These are phyloP conservation scores for Enteromius trimaculatus DNA, from an alignment of 2,797 vertebrate species.

Conservation along the genomic window DNA sequence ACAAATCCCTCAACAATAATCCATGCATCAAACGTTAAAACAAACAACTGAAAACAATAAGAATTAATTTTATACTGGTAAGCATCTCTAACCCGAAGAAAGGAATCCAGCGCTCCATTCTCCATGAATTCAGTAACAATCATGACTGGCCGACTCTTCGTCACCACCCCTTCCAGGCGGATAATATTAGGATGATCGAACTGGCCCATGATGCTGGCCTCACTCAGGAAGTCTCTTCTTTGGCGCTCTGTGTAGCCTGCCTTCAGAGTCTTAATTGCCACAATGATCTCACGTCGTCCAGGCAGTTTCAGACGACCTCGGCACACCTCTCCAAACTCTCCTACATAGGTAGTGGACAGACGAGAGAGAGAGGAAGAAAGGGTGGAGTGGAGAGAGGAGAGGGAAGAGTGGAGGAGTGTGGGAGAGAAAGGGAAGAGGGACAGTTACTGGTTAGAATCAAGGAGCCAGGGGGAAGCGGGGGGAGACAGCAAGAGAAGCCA, in stretches of 20 bases:
- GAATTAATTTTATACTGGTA: background rate
- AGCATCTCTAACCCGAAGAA: conserved; percentile 86
- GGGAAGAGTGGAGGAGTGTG: conserved; percentile 73
- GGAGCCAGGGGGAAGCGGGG: conserved; percentile 60
- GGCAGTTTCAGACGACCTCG: conserved; percentile 95
- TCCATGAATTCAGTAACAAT: conserved; percentile 99
- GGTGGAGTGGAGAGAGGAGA: conserved; percentile 69
- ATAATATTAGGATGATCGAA: conserved; percentile 99
- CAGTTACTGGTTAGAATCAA: conserved; percentile 66
- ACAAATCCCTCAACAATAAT: background rate
- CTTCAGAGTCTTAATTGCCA: conserved; percentile 98
- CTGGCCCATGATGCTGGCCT: conserved; percentile 98
- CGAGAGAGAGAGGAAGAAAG: conserved; percentile 59
- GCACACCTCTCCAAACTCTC: conserved; percentile 98
- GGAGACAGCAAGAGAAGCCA: conserved; percentile 72
- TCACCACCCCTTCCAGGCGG: conserved; percentile 96
- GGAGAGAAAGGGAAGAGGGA: conserved; percentile 68
- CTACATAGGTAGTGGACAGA: conserved; percentile 74
- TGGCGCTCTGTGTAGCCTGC: conserved; percentile 97
- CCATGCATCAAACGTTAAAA: background rate
- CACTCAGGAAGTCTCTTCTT: conserved; percentile 94
- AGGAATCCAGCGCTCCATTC: conserved; percentile 95
- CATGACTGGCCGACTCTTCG: conserved; percentile 98
- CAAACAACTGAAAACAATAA: background rate
- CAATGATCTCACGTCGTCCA: conserved; percentile 94